These are phyloP conservation scores for Ormyrus nitidulus DNA, from an alignment of 2,888 invertebrate species.

Conservation along the genomic window DNA sequence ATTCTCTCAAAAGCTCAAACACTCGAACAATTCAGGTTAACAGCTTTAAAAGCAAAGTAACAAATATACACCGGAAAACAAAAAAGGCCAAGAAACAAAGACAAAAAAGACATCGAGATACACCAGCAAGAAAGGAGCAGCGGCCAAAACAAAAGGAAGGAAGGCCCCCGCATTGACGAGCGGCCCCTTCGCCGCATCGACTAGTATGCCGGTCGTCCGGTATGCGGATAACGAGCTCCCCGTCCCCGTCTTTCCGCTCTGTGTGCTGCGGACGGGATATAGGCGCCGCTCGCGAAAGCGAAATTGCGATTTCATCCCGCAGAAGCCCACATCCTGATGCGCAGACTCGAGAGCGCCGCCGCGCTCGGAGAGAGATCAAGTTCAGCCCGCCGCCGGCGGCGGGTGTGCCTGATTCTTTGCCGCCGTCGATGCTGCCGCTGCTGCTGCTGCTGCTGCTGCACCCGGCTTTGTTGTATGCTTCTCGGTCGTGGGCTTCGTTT, in stretches of 20 bases:
- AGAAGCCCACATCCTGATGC: slow-evolving; percentile 22
- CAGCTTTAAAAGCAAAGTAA: background rate
- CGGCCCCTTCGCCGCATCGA: background rate
- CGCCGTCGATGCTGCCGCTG: too few species aligned
- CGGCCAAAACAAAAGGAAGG: background rate
- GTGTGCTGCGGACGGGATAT: background rate
- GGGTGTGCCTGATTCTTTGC: slow-evolving; percentile 12
- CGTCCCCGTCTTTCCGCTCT: background rate
- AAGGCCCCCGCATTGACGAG: slow-evolving; percentile 2
- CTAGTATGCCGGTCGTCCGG: too few species aligned
- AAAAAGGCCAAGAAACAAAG: background rate
- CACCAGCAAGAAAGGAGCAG: background rate
- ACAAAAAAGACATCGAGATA: background rate
- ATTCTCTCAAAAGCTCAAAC: too few species aligned
- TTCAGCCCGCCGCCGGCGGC: slow-evolving; percentile 4
- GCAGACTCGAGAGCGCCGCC: background rate
- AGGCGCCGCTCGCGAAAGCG: slow-evolving; percentile 5
- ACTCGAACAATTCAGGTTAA: background rate
- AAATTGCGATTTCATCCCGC: slow-evolving; percentile 17
- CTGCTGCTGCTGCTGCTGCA: background rate
- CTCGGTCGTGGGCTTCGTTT: background rate
- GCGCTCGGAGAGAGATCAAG: background rate
- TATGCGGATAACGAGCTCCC: slow-evolving; percentile 1
- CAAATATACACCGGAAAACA: background rate
- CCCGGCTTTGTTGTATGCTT: background rate